phyloP scores from a whole-genome alignment of 2,888 invertebrate species.

The Drosophila cracens region DNA sequence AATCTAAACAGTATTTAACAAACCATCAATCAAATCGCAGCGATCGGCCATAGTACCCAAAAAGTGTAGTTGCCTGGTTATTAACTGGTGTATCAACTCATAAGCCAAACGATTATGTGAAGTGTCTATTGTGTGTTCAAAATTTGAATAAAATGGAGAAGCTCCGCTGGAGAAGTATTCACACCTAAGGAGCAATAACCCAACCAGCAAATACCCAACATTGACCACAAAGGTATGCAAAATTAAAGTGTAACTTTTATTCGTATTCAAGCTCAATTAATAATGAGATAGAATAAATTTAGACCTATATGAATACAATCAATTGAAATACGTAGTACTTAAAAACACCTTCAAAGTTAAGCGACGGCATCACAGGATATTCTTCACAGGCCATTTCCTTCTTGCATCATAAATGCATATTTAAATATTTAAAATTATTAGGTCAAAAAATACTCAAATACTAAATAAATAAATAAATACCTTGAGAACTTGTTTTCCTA shows the following conservation, averaged over 20 bases:
- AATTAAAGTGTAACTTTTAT: not conserved
- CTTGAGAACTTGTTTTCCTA: not conserved
- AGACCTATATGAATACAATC: not conserved
- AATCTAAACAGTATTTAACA: slow-evolving; percentile 25
- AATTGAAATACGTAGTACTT: not conserved
- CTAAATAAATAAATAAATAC: not conserved
- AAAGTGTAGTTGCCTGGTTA: not conserved
- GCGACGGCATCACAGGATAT: not conserved
- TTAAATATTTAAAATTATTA: not conserved
- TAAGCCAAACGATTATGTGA: slow-evolving; percentile 10
- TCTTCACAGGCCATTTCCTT: not conserved
- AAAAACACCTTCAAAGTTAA: not conserved
- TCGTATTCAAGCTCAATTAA: not conserved
- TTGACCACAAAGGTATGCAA: slow-evolving; percentile 23
- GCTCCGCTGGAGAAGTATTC: slow-evolving; percentile 30
- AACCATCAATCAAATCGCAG: slow-evolving; percentile 13
- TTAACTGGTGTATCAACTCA: slow-evolving; percentile 4
- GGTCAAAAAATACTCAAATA: not conserved
- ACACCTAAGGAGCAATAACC: slow-evolving; percentile 11
- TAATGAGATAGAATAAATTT: rapidly evolving
- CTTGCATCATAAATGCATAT: not conserved
- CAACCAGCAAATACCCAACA: not conserved
- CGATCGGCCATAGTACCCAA: not conserved
- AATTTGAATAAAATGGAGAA: slow-evolving; percentile 44
- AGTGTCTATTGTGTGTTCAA: slow-evolving; percentile 15